Evolutionary conservation across 2,113 vertebrate species (phyloP).

Genomic region (Hemibagrus wyckioides): DNA sequence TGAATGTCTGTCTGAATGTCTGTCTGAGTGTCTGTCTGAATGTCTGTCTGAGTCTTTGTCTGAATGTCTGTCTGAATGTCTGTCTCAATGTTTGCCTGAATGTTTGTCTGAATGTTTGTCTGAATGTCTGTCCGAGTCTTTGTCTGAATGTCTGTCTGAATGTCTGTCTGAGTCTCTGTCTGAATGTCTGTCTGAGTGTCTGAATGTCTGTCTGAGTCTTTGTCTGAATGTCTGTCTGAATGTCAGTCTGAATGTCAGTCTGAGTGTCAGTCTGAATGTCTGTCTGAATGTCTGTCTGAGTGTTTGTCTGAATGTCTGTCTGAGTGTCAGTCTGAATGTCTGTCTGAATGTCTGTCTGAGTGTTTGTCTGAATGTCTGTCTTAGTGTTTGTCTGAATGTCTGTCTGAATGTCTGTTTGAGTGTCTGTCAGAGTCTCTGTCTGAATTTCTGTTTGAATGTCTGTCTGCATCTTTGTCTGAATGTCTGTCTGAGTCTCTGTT

Average conservation of each 20-base stretch:
- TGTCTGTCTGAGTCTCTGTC: not conserved
- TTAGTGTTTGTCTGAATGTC: not conserved
- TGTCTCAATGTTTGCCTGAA: too few species aligned
- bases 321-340: not conserved
- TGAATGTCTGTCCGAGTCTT: too few species aligned
- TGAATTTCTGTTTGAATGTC: not conserved
- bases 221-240: not conserved
- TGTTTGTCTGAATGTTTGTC: not conserved
- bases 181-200: not conserved
- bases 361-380: not conserved
- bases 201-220: not conserved
- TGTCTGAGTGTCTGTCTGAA: not conserved
- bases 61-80: not conserved
- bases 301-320: not conserved
- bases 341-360: not conserved
- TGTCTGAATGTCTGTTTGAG: not conserved
- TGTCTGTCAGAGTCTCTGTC: not conserved
- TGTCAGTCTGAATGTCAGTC: not conserved
- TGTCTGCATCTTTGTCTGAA: not conserved
- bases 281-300: too few species aligned
- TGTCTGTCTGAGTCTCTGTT: not conserved
- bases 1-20: not conserved
- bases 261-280: not conserved
- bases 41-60: too few species aligned
- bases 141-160: too few species aligned